phyloP scores from a whole-genome alignment of 2,113 vertebrate species.

The Budorcas taxicolor region DNA sequence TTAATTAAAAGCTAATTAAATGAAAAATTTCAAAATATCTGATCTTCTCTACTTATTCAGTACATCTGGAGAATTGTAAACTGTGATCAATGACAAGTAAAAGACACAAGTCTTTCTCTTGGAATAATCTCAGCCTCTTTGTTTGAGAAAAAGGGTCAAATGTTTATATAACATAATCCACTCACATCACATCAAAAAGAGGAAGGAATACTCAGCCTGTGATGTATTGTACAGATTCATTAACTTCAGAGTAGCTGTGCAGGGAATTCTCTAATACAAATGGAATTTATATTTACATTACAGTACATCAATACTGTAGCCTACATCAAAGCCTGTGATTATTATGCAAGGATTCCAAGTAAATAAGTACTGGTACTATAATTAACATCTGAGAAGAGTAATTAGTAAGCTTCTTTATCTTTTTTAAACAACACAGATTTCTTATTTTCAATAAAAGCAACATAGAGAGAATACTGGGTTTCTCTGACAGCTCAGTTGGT shows the following conservation, averaged over 20 bases:
- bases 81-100: constrained; percentile 29
- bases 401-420: constrained; percentile 31
- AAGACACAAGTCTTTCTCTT: constrained; percentile 32
- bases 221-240: constrained; percentile 44
- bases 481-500: neutral
- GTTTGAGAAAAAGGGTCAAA: constrained; percentile 38
- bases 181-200: constrained; percentile 41
- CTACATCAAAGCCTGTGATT: constrained; percentile 27
- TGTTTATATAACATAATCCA: constrained; percentile 49
- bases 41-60: constrained; percentile 29
- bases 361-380: constrained; percentile 35
- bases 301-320: neutral
- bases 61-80: constrained; percentile 48
- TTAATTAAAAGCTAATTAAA: constrained; percentile 66
- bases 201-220: constrained; percentile 30
- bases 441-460: neutral
- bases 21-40: constrained; percentile 21
- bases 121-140: neutral
- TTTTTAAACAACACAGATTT: constrained; percentile 16
- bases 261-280: constrained; percentile 13
- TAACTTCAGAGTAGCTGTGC: constrained; percentile 54
- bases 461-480: neutral
- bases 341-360: constrained; percentile 49
- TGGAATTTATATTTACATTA: constrained; percentile 44
- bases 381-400: constrained; percentile 61